These are phyloP conservation scores for Zoanthus sansibaricus DNA, from an alignment of 92 coral and sea anemone species.

Conservation along the genomic window DNA sequence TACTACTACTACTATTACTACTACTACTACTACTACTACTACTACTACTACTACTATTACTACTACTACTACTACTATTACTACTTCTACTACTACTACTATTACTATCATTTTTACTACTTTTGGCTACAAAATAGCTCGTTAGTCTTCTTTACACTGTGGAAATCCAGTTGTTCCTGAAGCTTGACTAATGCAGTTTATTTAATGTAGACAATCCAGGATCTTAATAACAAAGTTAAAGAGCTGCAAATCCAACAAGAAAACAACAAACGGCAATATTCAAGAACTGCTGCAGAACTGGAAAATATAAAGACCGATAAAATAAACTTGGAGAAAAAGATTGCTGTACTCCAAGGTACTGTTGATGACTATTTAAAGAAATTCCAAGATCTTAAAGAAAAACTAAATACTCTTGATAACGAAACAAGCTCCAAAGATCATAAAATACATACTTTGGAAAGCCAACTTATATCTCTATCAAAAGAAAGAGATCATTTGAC, in stretches of 20 bases:
- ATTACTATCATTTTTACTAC: too few species aligned
- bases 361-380: constrained; percentile 76
- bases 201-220: constrained; percentile 63
- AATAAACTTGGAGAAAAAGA: constrained; percentile 79
- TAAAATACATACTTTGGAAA: constrained; percentile 74
- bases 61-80: too few species aligned
- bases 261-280: constrained; percentile 79
- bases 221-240: constrained; percentile 81
- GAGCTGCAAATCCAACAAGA: constrained; percentile 85
- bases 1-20: too few species aligned
- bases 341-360: constrained; percentile 44
- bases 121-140: too few species aligned
- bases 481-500: constrained; percentile 86
- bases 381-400: constrained; percentile 74
- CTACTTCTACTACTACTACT: too few species aligned
- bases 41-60: too few species aligned
- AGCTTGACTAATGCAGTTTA: neutral
- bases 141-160: neutral
- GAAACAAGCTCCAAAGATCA: constrained; percentile 80
- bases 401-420: constrained; percentile 80
- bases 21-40: too few species aligned
- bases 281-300: constrained; percentile 59
- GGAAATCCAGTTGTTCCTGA: neutral
- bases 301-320: constrained; percentile 74
- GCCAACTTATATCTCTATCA: constrained; percentile 72